Evolutionary conservation across 2,888 invertebrate species (phyloP), one percentile per base, ranked within the genome.

Genomic region (Drosophila mimica): DNA sequence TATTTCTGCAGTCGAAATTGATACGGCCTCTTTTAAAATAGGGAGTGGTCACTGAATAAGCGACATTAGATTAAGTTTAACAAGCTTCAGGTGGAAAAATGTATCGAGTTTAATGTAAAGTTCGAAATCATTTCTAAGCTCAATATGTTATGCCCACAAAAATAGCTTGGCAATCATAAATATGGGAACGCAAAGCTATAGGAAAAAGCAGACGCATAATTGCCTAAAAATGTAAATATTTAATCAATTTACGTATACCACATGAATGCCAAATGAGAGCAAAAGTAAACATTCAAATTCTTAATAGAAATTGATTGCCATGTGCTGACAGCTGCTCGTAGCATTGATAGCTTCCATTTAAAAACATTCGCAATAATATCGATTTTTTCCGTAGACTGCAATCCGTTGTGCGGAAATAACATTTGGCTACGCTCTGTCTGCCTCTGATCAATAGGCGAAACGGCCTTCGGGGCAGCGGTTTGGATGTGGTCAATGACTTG

Each of bases 271-370:
- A 65, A 58, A 36, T 43, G 52, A 61, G n/a, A 36, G 33, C 65
- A 38, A 69, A 66, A 49, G 75, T 79, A 79, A 74, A 79, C 74
- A 79, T 36, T 53, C 4, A 15, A 17, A 67, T 48, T 63, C 57
- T 53, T 46, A 60, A 72, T 28, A 33, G 28, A n/a, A 52, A 63
- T 77, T 61, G 61, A 61, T 64, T 33, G 56, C 46, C 64, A 77
- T 68, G 36, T 78, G 78, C 43, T 38, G 63, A 58, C 76, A 76
- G 76, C 76, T 77, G 76, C 40, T 67, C 34, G 25, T 34, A 33
- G 11, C 11, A 7, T n/a, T 38, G 13, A 49, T 38, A 11, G 33
- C 54, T 36, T 33, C 30, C 9, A 36, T 36, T 33, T 25, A 31
- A 43, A 30, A 31, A 40, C 43, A 48, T 57, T 58, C 28, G 28